Evolutionary conservation across 1,140 invertebrate genomes (phyloP), one percentile per base, ranked within the genome.

Genomic region (Nephotettix cincticeps): DNA sequence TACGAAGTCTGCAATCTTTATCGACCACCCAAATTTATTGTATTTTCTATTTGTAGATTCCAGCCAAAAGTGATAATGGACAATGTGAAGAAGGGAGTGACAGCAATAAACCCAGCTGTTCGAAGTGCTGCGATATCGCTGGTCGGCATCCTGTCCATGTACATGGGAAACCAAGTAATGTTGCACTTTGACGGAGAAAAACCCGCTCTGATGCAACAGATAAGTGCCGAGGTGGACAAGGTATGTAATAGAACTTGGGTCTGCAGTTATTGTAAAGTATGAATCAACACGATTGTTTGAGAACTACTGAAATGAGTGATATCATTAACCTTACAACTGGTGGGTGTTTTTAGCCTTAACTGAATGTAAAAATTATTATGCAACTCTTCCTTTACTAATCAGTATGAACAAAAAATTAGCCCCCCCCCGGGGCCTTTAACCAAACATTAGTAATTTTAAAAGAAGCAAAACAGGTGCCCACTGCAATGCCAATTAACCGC

Each of bases 111-210:
- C 83, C 93, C 93, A 1, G 86, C 87, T 43, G 91, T 97, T 0
- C 84, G 94, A 6, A 89, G 87, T 1, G 85, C 93, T 3, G 90
- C 89, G 0, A 89, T 97, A 11, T 80, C 81, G 3, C 78, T 92
- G 3, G 73, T 89, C 11, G 90, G 91, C 0, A 87, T 87, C 14
- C 83, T 96, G 74, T 93, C 93, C 72, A 81, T 96, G 73, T 96
- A 92, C 75, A 90, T 95, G 83, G 94, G 94, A 0, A 85, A 85
- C 19, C 83, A 89, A 0, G 75, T 97, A 0, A 82, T 92, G 45
- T 85, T 87, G 70, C 92, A 93, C 77, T 95, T 96, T 76, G 94
- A 96, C 73, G 88, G 88, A 74, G 95, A 97, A 78, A 97, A 97
- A 77, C 86, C 93, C 6, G 88, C 92, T 0, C 80, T 96, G 0